Conservation (phyloP, 2,113 vertebrate genomes). For the Malurus elegans region DNA sequence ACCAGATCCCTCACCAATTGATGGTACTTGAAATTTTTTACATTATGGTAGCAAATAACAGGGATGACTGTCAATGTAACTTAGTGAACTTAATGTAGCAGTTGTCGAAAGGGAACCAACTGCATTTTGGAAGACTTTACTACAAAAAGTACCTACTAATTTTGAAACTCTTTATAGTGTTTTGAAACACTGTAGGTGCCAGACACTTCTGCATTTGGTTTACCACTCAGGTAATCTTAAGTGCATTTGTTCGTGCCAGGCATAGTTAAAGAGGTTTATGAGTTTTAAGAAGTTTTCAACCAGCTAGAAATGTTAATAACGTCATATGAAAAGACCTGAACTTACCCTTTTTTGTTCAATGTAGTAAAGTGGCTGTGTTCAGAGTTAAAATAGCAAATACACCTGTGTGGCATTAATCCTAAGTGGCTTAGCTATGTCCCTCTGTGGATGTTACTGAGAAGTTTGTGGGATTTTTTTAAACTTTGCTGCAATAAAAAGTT, state of each 20-base stretch:
- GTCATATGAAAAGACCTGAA: background rate
- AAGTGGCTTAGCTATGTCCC: background rate
- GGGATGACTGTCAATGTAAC: background rate
- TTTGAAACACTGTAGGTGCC: background rate
- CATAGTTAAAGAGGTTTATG: background rate
- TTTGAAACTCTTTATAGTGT: background rate
- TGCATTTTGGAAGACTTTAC: background rate
- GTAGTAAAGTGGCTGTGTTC: background rate
- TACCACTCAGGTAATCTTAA: background rate
- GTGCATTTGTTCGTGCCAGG: background rate
- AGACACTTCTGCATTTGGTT: background rate
- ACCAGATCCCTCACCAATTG: conserved; percentile 86
- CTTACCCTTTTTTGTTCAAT: background rate
- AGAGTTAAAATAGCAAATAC: background rate
- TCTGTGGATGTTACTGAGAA: background rate
- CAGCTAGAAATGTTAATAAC: background rate
- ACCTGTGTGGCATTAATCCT: background rate
- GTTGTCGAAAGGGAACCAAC: background rate
- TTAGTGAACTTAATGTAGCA: background rate
- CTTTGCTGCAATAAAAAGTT: background rate
- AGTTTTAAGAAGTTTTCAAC: background rate
- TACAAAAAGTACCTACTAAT: background rate
- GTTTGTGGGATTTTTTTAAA: background rate
- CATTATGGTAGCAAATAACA: background rate
- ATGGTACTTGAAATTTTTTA: conserved; percentile 71